Base-by-base conservation (phyloP, 2,113 vertebrate genomes). In the Brachypodius melanocephalos region DNA sequence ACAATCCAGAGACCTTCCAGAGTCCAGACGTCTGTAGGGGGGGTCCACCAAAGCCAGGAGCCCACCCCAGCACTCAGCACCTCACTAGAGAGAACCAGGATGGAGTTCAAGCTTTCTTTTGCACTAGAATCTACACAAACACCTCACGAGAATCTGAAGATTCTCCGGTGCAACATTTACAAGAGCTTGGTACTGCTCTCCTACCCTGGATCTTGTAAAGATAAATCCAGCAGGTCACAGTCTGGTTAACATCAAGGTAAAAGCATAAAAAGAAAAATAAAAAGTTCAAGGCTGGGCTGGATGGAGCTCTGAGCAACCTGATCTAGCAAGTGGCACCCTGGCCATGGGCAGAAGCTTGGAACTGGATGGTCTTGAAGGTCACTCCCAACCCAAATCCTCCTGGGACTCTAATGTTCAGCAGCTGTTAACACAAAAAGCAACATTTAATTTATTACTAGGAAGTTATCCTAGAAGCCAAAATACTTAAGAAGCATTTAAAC, bases 141-240 rank as follows among this genome's bases (percentile, higher is more conserved):
- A 51, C 14, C 45, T 90, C 76, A 36, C 34, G n/a, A 26, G 34
- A 69, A 18, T 22, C 54, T 57, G 29, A 66, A 73, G 40, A 72
- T 12, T 14, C 22, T 45, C 51, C 4, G 55, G 29, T 0, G 0
- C 9, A 43, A 55, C 1, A 2, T 5, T 29, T 31, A 12, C 22
- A 62, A 46, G 26, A 69, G 38, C 13, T 62, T 62, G 11, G 0
- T 14, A 9, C 31, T 36, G 18, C 45, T 57, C 49, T 79, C 81
- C 36, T 24, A 14, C 16, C 46, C 54, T 38, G 24, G 45, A 49
- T 13, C n/a, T 22, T 20, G 57, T 13, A 32, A 63, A 74, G 32
- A 45, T 10, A 87, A 72, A 87, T 12, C 57, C 36, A 79, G 8
- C n/a, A 45, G 65, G 61, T n/a, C 34, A 38, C 40, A 52, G 7